Conservation (phyloP, 2,113 vertebrate species). For the human region GRCh38 chr1:63717001-63717500, state of each 20-base stretch:
- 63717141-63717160: background rate
- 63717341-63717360: background rate
- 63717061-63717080: conserved; percentile 34
- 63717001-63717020: background rate
- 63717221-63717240: background rate
- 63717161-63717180: background rate
- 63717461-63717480: background rate
- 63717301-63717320: background rate
- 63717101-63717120: background rate
- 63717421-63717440: background rate
- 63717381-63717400: background rate
- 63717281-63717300: background rate
- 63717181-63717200: background rate
- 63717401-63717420: background rate
- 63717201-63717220: background rate
- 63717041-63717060: conserved; percentile 15
- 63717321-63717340: background rate
- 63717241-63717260: background rate
- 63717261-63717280: background rate
- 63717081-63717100: background rate
- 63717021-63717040: background rate
- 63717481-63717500: background rate
- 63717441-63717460: background rate
- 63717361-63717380: background rate
- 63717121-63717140: background rate